phyloP scores from a whole-genome alignment of 2,888 invertebrate genomes.

The Coleophora flavipennella region DNA sequence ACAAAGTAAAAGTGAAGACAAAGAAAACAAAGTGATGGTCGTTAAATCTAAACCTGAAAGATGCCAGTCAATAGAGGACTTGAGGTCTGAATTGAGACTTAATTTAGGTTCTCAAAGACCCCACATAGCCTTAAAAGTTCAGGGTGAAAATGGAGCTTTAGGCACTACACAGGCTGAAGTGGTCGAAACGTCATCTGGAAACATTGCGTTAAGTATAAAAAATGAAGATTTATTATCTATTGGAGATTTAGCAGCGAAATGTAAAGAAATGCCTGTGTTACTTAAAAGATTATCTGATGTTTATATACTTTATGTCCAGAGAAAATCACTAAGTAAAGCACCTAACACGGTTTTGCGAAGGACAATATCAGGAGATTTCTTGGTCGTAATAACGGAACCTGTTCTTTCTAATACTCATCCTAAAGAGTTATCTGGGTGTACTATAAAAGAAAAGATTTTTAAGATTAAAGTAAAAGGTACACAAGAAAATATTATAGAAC shows the following conservation, averaged over 20 bases:
- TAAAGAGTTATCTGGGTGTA: no score
- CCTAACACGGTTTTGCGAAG: constrained; percentile 26
- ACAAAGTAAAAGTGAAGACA: neutral
- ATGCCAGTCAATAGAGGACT: neutral
- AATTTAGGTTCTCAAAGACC: neutral
- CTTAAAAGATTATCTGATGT: constrained; percentile 20
- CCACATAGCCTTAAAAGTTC: constrained; percentile 16
- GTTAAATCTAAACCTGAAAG: neutral
- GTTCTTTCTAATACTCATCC: constrained; percentile 1
- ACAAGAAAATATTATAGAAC: constrained; percentile 18
- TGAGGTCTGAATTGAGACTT: neutral
- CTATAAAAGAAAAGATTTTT: no score
- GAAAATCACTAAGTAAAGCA: constrained; percentile 3
- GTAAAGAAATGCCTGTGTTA: constrained; percentile 19
- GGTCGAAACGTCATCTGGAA: constrained; percentile 24
- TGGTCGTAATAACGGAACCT: constrained; percentile 18
- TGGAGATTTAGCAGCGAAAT: constrained; percentile 13
- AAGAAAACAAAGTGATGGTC: no score
- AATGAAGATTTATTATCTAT: constrained; percentile 14
- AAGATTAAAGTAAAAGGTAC: constrained; percentile 26
- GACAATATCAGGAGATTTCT: constrained; percentile 21
- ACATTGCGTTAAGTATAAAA: constrained; percentile 21
- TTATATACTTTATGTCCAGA: constrained; percentile 18
- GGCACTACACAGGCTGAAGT: constrained; percentile 17
- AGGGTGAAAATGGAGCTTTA: constrained; percentile 15